Conservation (phyloP, 2,113 vertebrate species). For the Carassius carassius region DNA sequence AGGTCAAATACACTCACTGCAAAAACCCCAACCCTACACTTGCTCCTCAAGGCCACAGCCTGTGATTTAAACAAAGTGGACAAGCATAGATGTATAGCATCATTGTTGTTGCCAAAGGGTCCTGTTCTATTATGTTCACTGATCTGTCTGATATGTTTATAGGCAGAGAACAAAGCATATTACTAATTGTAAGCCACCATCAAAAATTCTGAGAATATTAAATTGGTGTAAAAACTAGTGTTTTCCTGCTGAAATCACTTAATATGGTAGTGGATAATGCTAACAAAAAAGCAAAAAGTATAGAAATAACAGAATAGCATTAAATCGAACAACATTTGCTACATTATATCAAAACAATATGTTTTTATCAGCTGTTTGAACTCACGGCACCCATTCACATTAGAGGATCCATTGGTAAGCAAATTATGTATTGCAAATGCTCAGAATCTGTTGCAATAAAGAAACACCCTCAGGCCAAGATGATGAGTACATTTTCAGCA, state of each 20-base stretch:
- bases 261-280: neutral
- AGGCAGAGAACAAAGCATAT: neutral
- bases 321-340: neutral
- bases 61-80: constrained; percentile 29
- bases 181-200: neutral
- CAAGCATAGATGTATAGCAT: neutral
- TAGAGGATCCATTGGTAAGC: neutral
- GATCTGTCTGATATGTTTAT: neutral
- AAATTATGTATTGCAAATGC: neutral
- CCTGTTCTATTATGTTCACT: neutral
- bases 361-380: neutral
- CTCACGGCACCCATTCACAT: no score
- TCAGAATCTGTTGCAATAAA: neutral
- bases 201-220: neutral
- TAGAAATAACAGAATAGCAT: neutral
- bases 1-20: constrained; percentile 7
- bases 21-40: neutral
- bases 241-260: neutral
- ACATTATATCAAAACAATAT: no score
- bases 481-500: no score
- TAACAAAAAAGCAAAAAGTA: neutral
- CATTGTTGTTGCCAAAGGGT: neutral
- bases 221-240: neutral
- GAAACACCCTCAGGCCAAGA: neutral
- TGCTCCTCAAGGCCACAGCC: neutral